Evolutionary conservation across 1,140 invertebrate genomes (phyloP), one percentile per base, ranked within the genome.

Genomic region (Ditylenchus dipsaci): DNA sequence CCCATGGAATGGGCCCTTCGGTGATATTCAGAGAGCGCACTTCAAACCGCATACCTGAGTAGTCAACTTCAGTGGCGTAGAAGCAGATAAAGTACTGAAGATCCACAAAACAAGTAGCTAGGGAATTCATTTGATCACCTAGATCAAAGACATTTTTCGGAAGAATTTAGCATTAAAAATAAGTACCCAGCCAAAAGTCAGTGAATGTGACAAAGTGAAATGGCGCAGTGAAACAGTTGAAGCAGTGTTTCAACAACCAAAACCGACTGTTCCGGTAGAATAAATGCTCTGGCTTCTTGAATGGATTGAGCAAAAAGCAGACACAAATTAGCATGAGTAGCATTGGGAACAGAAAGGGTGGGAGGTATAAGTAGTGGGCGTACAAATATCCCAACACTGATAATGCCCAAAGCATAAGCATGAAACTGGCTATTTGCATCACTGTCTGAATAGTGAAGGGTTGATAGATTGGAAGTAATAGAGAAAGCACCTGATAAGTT

Each of bases 191-290:
- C 96, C 96, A 99, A 88, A 99, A 99, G 86, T 99, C 95, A 30
- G 95, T 93, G 84, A 99, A 99, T 56, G 90, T 89, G 5, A 99
- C 95, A 79, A 91, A 91, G 72, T 91, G 90, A 80, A 97, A 95
- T 45, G 95, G 95, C 0, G 95, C 91, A 19, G 90, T 53, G 49
- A 96, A 81, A 65, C 80, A 81, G 30, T 82, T 81, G 53, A 81
- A 81, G 30, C 80, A 82, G 68, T 81, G 80, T 73, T 84, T 84
- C 1, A 89, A 79, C 0, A 89, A 84, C 88, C 88, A 89, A 78
- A 87, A 86, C 17, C 88, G 86, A 7, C 94, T 92, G 83, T 93
- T 92, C 49, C 95, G 90, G 70, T 91, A 87, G 74, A 97, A 90
- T n/a, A 94, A 90, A 80, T 89, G 90, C 15, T 76, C 67, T n/a